Percentiles rank a stretch among this genome's conserved stretches.
phyloP scores from a whole-genome alignment of 2,888 invertebrate genomes.

The Arge pagana region DNA sequence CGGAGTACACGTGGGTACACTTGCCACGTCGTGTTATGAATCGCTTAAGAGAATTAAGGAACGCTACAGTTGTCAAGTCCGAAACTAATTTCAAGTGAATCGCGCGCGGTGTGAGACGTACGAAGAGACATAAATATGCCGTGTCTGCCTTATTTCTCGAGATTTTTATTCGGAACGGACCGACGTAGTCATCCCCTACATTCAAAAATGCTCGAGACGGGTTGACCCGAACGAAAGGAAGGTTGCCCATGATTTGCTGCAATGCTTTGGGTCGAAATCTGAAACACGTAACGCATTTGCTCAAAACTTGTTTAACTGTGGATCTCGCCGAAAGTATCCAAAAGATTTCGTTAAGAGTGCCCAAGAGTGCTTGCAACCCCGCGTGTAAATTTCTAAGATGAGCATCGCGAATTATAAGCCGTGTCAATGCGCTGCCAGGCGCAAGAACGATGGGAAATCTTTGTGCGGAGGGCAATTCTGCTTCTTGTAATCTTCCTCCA shows the following conservation, averaged over 20 bases:
- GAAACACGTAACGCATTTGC: too few species aligned
- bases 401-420: background rate
- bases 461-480: background rate
- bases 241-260: background rate
- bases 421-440: background rate
- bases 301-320: background rate
- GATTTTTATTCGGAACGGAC: background rate
- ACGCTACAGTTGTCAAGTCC: background rate
- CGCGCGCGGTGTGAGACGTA: background rate
- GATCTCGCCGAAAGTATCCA: background rate
- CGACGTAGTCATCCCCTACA: background rate
- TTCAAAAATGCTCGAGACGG: background rate
- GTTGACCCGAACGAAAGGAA: background rate
- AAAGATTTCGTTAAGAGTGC: background rate
- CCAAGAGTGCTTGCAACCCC: background rate
- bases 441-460: background rate
- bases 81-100: background rate
- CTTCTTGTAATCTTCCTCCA: background rate
- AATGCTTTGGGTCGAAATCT: background rate
- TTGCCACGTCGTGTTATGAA: background rate
- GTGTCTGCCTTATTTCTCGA: slow-evolving; percentile 2
- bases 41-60: background rate
- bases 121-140: background rate
- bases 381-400: background rate
- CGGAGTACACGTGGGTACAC: background rate